These are phyloP conservation scores for Meriones unguiculatus DNA, from an alignment of 2,113 vertebrate species.

Conservation along the genomic window DNA sequence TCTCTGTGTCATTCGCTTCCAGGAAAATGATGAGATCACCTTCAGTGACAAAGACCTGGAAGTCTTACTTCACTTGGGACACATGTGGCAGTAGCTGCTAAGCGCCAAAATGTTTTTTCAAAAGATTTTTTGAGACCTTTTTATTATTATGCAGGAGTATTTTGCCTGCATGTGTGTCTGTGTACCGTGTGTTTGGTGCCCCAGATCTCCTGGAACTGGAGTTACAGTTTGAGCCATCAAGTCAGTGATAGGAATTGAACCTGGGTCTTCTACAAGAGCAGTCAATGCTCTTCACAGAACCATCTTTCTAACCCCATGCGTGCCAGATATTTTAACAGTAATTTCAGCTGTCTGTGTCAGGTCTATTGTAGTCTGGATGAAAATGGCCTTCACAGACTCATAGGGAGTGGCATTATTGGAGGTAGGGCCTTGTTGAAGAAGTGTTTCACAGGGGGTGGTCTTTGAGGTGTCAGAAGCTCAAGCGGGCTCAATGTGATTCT, in stretches of 20 bases:
- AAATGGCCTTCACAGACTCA: too few species aligned
- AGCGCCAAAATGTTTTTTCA: slow-evolving; percentile 41
- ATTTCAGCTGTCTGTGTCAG: neutral
- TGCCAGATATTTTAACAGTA: neutral
- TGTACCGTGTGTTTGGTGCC: neutral
- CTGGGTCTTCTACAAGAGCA: neutral
- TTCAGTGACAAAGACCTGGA: slow-evolving; percentile 49
- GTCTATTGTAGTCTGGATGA: neutral
- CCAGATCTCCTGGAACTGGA: neutral
- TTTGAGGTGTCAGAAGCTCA: too few species aligned
- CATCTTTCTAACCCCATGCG: neutral
- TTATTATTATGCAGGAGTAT: neutral
- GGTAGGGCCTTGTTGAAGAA: too few species aligned
- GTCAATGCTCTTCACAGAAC: neutral
- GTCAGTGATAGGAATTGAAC: neutral
- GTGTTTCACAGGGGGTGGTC: too few species aligned
- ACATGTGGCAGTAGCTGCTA: slow-evolving; percentile 41
- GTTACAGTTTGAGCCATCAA: neutral
- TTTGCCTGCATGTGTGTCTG: neutral
- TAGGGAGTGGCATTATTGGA: too few species aligned
- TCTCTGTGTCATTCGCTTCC: slow-evolving; percentile 31
- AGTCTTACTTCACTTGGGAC: slow-evolving; percentile 54
- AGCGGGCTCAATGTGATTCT: too few species aligned
- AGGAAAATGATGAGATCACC: slow-evolving; percentile 1
- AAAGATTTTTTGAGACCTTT: neutral